Percentiles rank a stretch among this genome's conserved stretches.
Evolutionary conservation across 2,888 invertebrate species (phyloP).

Genomic region (Aspidiotus rigidus): DNA sequence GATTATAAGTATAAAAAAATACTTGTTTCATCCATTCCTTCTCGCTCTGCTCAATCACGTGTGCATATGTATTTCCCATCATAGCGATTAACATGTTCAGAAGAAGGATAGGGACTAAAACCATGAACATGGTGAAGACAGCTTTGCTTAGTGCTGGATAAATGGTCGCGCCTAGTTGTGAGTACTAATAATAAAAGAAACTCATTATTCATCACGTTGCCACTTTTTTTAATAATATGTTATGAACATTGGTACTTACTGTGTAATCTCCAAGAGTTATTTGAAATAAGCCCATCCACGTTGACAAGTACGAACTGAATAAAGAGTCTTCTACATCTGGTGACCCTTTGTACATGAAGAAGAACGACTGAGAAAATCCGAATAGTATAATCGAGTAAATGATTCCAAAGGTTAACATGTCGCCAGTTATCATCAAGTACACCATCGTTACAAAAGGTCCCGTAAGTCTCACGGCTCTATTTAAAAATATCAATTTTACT

Average conservation of each 20-base stretch:
- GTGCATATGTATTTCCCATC: constrained; percentile 99
- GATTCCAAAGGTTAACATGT: constrained; percentile 96
- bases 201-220: not conserved
- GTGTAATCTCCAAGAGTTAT: constrained; percentile 94
- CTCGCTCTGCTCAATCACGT: constrained; percentile 95
- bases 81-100: constrained; percentile 98
- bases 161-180: constrained; percentile 77
- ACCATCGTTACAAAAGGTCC: constrained; percentile 99
- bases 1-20: constrained; percentile 28
- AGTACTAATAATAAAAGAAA: constrained; percentile 60
- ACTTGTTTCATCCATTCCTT: constrained; percentile 98
- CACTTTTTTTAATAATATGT: not conserved
- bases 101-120: constrained; percentile 89
- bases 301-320: constrained; percentile 75
- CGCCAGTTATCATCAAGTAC: constrained; percentile 97
- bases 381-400: constrained; percentile 91
- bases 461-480: constrained; percentile 82
- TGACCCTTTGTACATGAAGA: constrained; percentile 85
- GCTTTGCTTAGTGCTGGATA: constrained; percentile 88
- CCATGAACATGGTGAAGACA: constrained; percentile 96
- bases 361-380: constrained; percentile 92
- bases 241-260: not conserved
- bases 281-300: constrained; percentile 97
- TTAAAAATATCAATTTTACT: not conserved
- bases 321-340: constrained; percentile 70